A percentile compares a stretch with the other conserved stretches of the same genome.
Conservation (phyloP, 1,140 invertebrate genomes). For the Bombus turneri region DNA sequence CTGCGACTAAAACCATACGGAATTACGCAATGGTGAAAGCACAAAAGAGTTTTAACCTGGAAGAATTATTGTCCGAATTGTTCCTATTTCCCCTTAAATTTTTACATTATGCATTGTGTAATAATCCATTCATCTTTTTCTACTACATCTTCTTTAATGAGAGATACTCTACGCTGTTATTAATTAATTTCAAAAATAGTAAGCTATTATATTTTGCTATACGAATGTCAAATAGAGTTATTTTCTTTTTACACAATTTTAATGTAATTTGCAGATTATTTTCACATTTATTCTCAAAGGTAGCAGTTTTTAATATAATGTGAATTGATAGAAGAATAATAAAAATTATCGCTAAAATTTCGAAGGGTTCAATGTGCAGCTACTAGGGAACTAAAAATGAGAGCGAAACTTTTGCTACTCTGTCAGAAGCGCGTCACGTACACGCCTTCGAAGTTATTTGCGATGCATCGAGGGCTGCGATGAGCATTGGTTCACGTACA, state of each 20-base stretch:
- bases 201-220: not conserved
- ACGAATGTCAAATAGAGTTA: not conserved
- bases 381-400: constrained; percentile 7
- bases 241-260: no score
- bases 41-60: constrained; percentile 48
- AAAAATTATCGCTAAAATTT: no score
- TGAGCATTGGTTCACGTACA: constrained; percentile 38
- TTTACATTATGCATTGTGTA: not conserved
- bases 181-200: not conserved
- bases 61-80: constrained; percentile 70
- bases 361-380: not conserved
- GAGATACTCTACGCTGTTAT: not conserved
- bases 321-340: not conserved
- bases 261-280: not conserved
- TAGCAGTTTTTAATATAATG: not conserved
- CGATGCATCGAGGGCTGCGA: constrained; percentile 70
- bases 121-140: not conserved
- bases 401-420: constrained; percentile 74
- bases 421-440: constrained; percentile 74
- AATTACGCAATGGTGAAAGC: constrained; percentile 79
- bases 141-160: not conserved
- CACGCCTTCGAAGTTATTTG: constrained; percentile 68
- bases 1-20: constrained; percentile 58
- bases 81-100: constrained; percentile 29
- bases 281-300: not conserved